Evolutionary conservation across 2,888 invertebrate genomes (phyloP), one percentile per base, ranked within the genome.

Genomic region (Entomobrya proxima): DNA sequence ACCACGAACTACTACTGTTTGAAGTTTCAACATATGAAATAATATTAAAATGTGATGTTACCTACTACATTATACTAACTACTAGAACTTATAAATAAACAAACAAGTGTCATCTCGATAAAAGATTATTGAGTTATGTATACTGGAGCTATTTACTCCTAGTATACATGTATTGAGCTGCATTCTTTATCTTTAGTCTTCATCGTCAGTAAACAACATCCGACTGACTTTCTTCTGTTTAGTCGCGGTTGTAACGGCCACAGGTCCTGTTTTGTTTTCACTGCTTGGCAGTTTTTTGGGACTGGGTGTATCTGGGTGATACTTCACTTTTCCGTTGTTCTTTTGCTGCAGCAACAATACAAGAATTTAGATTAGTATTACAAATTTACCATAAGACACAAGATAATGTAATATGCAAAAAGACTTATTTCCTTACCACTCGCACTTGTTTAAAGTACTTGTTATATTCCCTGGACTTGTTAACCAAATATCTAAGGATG

Each of bases 361-460:
- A 37, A 13, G 6, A 7, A 21, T 55, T 55, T 40, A 61, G 18
- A 24, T 11, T 18, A 61, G 6, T 18, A 32, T 58, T 32, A n/a
- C n/a, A 6, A 30, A 55, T 3, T 40, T 18, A 11, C 18, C 44
- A 13, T 37, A 13, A 13, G 6, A n/a, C 32, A 58, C 55, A 55
- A 30, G 40, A 61, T 9, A 7, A 78, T 52, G 15, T 58, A 30
- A 18, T 44, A 40, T 32, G 35, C 7, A 4, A 24, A 27, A 61
- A 24, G 13, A 21, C 11, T 6, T 27, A 35, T 15, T 72, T n/a
- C 35, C 83, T 76, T 84, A 84, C 84, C 52, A 77, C 52, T 32
- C 84, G 64, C 35, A 84, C 67, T 64, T 77, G 77, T 44, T 84
- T 84, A 55, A 84, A 77, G 55, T 84, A 84, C 50, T 84, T 77